Evolutionary conservation across 1,140 invertebrate species (phyloP).

Genomic region (Lysiphlebus fabarum): DNA sequence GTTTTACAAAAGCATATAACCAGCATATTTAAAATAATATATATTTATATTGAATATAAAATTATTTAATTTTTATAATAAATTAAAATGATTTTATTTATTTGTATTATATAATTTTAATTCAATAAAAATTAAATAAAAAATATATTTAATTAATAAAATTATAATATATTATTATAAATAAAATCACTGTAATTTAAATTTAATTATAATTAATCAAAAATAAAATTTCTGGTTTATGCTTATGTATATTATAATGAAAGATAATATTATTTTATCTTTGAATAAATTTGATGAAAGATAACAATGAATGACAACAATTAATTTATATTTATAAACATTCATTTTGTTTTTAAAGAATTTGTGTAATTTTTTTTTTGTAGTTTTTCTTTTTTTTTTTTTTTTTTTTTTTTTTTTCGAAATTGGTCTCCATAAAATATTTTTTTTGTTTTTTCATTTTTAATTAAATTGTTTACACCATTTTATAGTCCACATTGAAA

Average conservation of each 20-base stretch:
- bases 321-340: background rate
- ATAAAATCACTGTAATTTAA: background rate
- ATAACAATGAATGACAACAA: slow-evolving; percentile 12
- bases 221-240: slow-evolving; percentile 2
- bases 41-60: no score
- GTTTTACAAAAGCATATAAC: no score
- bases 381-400: no score
- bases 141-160: no score
- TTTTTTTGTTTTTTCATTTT: slow-evolving; percentile 3
- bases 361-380: background rate
- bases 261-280: background rate
- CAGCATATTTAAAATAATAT: no score
- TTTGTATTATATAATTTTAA: no score
- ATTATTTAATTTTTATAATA: no score
- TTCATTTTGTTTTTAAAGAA: no score
- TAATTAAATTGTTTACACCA: slow-evolving; percentile 32
- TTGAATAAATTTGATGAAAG: slow-evolving; percentile 7
- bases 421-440: slow-evolving; percentile 3
- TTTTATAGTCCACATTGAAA: slow-evolving; percentile 8
- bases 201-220: slow-evolving; percentile 2
- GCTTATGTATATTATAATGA: background rate
- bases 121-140: no score
- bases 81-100: no score
- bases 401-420: slow-evolving; percentile 11
- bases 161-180: no score